phyloP scores from a whole-genome alignment of 1,140 invertebrate genomes.

The Panulirus ornatus region DNA sequence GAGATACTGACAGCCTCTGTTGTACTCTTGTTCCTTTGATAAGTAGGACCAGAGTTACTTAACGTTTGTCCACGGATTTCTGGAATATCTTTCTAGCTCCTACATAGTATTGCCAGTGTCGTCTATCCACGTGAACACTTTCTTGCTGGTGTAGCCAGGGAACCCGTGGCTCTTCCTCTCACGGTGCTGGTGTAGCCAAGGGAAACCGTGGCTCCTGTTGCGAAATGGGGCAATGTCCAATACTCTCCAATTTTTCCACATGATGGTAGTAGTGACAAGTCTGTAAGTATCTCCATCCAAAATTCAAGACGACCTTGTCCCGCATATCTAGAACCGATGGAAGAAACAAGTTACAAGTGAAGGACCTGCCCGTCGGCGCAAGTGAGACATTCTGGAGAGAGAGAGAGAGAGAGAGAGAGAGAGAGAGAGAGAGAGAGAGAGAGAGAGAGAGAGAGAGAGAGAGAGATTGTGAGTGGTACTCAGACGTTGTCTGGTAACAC shows the following conservation, averaged over 20 bases:
- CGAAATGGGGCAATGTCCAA: neutral
- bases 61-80: no score
- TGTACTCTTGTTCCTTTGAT: no score
- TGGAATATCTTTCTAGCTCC: no score
- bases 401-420: neutral
- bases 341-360: neutral
- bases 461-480: no score
- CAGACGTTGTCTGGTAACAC: no score
- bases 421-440: neutral
- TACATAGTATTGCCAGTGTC: no score
- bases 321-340: neutral
- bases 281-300: neutral
- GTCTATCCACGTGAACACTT: no score
- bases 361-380: neutral
- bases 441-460: slow-evolving; percentile 6
- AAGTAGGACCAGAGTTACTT: no score
- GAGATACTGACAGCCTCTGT: neutral
- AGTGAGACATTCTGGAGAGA: neutral
- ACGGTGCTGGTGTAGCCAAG: neutral
- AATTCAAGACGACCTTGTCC: neutral
- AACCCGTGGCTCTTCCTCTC: neutral
- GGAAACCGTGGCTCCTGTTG: neutral
- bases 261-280: slow-evolving; percentile 17
- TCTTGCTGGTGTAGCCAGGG: no score
- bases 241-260: no score